Conservation (phyloP, 2,113 vertebrate species). For the Notothenia coriiceps region DNA sequence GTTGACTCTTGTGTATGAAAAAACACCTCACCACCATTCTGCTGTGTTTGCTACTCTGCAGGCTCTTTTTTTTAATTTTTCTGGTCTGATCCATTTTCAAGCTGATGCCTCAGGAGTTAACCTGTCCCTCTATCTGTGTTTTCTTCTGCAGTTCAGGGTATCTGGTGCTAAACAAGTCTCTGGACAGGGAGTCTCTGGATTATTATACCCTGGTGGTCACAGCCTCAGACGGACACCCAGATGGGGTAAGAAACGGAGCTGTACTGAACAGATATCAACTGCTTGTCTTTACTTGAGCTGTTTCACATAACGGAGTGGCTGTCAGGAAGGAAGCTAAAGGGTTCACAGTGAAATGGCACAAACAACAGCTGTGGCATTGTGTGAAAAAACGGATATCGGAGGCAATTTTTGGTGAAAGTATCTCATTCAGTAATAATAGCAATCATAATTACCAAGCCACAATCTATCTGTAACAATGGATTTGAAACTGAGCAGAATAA, state of each 20-base stretch:
- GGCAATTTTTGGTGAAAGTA: background rate
- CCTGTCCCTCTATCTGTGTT: slow-evolving; percentile 2
- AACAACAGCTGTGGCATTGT: slow-evolving; percentile 38
- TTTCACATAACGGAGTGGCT: slow-evolving; percentile 6
- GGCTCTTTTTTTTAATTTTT: background rate
- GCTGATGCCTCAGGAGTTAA: background rate
- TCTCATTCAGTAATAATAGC: background rate
- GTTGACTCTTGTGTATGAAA: too few species aligned
- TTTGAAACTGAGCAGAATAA: background rate
- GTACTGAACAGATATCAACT: slow-evolving; percentile 22
- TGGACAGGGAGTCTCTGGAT: slow-evolving; percentile 95
- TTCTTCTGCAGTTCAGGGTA: slow-evolving; percentile 88
- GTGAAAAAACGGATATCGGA: background rate
- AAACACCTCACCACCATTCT: background rate
- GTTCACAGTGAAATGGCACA: slow-evolving; percentile 27
- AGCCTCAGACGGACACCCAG: slow-evolving; percentile 91
- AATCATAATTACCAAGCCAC: background rate
- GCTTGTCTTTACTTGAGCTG: slow-evolving; percentile 31
- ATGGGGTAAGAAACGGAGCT: slow-evolving; percentile 89
- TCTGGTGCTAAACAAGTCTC: slow-evolving; percentile 89
- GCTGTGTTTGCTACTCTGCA: background rate
- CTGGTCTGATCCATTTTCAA: slow-evolving; percentile 10
- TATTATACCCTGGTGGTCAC: slow-evolving; percentile 93
- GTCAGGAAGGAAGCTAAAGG: background rate
- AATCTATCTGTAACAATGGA: background rate